Conservation (phyloP, 1,140 invertebrate genomes). For the Trichomalopsis sarcophagae region DNA sequence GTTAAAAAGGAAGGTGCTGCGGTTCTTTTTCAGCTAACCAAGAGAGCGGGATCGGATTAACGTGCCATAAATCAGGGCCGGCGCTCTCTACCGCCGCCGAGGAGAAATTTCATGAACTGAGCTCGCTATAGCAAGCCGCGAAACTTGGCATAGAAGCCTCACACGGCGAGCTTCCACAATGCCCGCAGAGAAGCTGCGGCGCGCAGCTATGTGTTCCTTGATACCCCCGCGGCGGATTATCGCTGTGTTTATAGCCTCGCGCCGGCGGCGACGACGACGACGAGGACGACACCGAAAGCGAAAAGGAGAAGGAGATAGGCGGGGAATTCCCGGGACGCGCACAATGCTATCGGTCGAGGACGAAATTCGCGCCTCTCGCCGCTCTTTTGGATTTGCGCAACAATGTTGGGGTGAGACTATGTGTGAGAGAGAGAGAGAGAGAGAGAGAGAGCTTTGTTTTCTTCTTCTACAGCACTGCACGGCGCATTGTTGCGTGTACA, state of each 20-base stretch:
- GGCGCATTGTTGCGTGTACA: neutral
- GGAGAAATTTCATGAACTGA: constrained; percentile 46
- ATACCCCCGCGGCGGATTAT: constrained; percentile 45
- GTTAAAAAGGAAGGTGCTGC: neutral
- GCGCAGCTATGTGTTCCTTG: neutral
- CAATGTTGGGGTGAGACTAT: neutral
- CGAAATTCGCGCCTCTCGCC: constrained; percentile 28
- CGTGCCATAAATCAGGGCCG: constrained; percentile 26
- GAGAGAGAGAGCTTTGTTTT: constrained; percentile 3
- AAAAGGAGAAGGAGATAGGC: constrained; percentile 8
- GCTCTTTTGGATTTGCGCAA: constrained; percentile 24
- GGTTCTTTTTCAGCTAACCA: constrained; percentile 26
- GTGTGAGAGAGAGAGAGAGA: neutral
- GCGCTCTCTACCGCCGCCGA: neutral
- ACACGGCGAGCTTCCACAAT: neutral
- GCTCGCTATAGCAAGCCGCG: constrained; percentile 12
- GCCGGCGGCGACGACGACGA: neutral
- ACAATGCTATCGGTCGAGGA: constrained; percentile 29
- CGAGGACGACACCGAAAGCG: neutral
- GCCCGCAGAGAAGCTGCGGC: neutral
- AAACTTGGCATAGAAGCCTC: constrained; percentile 7
- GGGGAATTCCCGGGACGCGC: constrained; percentile 33
- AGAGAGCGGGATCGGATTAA: constrained; percentile 42
- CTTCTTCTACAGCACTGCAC: neutral
- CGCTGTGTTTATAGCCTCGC: constrained; percentile 43